These are phyloP conservation scores for Pachyrhynchus sulphureomaculatus DNA, from an alignment of 1,140 invertebrate genomes.

Conservation along the genomic window DNA sequence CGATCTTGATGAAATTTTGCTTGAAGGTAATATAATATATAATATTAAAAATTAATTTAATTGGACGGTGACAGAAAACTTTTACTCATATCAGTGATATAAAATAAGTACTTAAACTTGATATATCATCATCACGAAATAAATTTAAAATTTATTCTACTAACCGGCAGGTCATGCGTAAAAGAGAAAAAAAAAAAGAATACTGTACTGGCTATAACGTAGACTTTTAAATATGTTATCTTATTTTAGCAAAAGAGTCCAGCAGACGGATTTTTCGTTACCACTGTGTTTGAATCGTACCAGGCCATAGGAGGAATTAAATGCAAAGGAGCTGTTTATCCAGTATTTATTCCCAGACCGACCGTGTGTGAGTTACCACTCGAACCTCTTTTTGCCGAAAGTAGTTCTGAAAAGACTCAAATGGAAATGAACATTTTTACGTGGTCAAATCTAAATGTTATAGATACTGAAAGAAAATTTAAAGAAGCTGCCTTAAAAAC, in stretches of 20 bases:
- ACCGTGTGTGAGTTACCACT: conserved; percentile 71
- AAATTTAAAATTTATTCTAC: too few relatives aligned
- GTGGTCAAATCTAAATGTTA: conserved; percentile 60
- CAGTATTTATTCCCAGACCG: conserved; percentile 81
- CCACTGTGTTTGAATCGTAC: conserved; percentile 73
- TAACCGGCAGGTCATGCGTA: too few relatives aligned
- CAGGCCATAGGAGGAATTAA: conserved; percentile 78
- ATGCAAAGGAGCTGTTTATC: conserved; percentile 86
- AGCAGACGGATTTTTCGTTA: conserved; percentile 80
- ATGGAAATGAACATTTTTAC: conserved; percentile 77
- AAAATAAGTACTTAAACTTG: too few relatives aligned
- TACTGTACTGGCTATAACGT: too few relatives aligned
- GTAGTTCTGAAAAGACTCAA: conserved; percentile 75
- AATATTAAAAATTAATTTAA: too few relatives aligned
- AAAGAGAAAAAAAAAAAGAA: too few relatives aligned
- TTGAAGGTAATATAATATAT: too few relatives aligned
- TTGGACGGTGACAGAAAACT: too few relatives aligned
- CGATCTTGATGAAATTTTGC: too few relatives aligned
- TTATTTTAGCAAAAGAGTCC: conserved; percentile 63
- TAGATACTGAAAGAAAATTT: conserved; percentile 63
- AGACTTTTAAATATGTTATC: too few relatives aligned
- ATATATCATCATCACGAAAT: too few relatives aligned
- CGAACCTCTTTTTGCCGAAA: conserved; percentile 78
- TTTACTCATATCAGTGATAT: too few relatives aligned
- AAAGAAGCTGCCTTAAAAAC: conserved; percentile 83